phyloP scores from a whole-genome alignment of 2,113 vertebrate species.

The Macrotis lagotis region DNA sequence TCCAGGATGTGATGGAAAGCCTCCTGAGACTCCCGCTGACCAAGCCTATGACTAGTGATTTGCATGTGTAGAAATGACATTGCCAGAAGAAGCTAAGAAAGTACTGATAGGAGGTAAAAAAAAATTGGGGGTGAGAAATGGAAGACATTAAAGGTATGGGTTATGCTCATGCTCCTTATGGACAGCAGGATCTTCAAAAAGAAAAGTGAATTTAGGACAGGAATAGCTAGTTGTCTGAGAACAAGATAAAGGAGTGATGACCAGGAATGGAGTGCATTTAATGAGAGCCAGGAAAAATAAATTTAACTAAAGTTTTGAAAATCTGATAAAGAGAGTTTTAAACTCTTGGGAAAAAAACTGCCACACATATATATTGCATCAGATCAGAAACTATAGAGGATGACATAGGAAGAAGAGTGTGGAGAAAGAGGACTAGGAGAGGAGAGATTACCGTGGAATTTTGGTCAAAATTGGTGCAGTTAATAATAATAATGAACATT shows the following conservation, averaged over 20 bases:
- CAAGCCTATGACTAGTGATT: not conserved
- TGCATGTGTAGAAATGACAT: not conserved
- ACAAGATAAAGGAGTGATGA: not conserved
- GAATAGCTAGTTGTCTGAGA: not conserved
- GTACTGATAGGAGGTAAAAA: not conserved
- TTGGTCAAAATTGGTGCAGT: not conserved
- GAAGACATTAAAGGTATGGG: not conserved
- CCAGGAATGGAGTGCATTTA: not conserved
- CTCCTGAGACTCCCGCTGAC: not conserved
- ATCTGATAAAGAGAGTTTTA: not conserved
- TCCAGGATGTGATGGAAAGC: not conserved
- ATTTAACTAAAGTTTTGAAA: not conserved
- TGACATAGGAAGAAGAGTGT: not conserved
- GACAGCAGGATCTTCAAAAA: not conserved
- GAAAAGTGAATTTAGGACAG: not conserved
- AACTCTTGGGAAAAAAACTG: not conserved
- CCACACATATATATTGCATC: not conserved
- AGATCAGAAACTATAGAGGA: not conserved
- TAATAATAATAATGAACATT: not conserved
- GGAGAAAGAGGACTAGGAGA: not conserved
- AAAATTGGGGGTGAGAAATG: not conserved
- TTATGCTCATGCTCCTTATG: not conserved
- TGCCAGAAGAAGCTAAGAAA: not conserved
- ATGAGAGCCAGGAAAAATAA: not conserved
- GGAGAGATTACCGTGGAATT: not conserved